Base-by-base conservation (phyloP, 2,797 vertebrate species). In the Danionella dracula region DNA sequence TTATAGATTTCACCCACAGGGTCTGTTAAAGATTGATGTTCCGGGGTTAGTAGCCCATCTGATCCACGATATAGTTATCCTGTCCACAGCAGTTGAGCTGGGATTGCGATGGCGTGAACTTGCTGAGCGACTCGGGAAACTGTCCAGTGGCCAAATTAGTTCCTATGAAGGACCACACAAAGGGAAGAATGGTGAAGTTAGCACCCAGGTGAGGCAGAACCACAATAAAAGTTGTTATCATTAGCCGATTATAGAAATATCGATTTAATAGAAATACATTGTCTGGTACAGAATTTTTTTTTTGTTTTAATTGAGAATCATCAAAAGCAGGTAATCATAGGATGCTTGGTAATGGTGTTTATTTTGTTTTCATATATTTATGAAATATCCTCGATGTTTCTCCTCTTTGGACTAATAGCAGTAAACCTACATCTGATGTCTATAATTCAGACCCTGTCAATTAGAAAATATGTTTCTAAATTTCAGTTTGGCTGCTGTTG, bases 61-160 rank as follows among this genome's bases (percentile, higher is more conserved):
- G 56, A 91, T 93, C 35, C 93, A 94, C 79, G 96, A 95, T 72
- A 93, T 91, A 15, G 86, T 92, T 58, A 89, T 97, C 80, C 82
- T 99, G 71, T 98, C 96, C 41, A 88, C 94, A 10, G 95, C 96
- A 15, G 96, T 99, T 72, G 96, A 99, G 75, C 88, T 98, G 32
- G 94, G 95, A 6, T 78, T 84, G 63, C 81, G 85, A 76, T 99
- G 96, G 96, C 88, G 92, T 68, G 96, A 99, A 76, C 86, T 99
- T 0, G 94, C 92, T 0, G 95, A 96, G 77, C 94, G 88, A 76
- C 72, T 91, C 10, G 91, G 87, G 20, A 90, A 88, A 71, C 92
- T 98, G 32, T 93, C 93, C 44, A 92, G 88, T 21, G 82, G 90
- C 74, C 95, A 98, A 74, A 93, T 96, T 0, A 90, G 92, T 8